Conservation (phyloP, 2,888 invertebrate species). For the Melieria omissa region DNA sequence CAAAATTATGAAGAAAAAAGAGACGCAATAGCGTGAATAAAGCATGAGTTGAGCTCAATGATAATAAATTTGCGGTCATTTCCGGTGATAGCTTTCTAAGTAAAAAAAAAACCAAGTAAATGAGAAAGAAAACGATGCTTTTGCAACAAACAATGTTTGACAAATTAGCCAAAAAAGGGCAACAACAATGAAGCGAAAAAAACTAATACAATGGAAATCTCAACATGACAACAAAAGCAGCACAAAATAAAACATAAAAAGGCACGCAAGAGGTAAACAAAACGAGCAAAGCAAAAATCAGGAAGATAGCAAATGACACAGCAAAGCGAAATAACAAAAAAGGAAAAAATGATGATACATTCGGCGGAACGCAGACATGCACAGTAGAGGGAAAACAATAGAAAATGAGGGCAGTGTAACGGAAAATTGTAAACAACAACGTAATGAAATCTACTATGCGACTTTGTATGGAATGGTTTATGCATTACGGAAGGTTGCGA, state of each 20-base stretch:
- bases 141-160: constrained; percentile 1
- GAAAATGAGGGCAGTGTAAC: too few relatives aligned
- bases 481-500: too few relatives aligned
- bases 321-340: background rate
- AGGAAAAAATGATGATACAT: background rate
- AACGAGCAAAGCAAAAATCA: background rate
- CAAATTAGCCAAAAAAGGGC: background rate
- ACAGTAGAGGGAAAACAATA: background rate
- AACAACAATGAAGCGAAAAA: too few relatives aligned
- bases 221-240: background rate
- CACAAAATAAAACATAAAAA: background rate
- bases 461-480: too few relatives aligned
- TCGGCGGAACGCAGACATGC: background rate
- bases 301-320: background rate
- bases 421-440: background rate
- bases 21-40: too few relatives aligned
- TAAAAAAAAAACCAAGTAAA: constrained; percentile 14
- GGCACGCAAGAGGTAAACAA: background rate
- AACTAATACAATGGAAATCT: too few relatives aligned
- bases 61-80: constrained; percentile 25
- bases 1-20: too few relatives aligned
- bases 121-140: constrained; percentile 9
- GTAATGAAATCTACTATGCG: background rate
- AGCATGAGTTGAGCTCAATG: background rate
- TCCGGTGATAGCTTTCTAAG: constrained; percentile 11